Conservation (phyloP, 2,113 vertebrate genomes). For the Brachirus orientalis region DNA sequence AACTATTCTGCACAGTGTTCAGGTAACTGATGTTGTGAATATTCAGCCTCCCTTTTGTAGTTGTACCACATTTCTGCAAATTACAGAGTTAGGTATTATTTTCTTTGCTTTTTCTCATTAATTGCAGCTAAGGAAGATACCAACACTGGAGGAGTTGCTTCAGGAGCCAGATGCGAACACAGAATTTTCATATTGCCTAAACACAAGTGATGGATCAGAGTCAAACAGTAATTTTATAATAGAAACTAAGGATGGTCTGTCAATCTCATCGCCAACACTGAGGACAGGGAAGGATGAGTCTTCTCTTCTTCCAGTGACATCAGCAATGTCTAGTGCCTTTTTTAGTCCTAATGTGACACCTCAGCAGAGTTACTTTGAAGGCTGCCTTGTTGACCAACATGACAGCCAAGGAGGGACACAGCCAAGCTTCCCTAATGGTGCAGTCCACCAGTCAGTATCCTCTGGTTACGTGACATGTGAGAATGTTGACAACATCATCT, state of each 20-base stretch:
- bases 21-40: conserved; percentile 55
- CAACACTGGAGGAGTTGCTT: conserved; percentile 75
- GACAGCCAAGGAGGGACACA: conserved; percentile 28
- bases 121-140: conserved; percentile 69
- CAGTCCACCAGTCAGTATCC: conserved; percentile 51
- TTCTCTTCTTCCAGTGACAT: conserved; percentile 43
- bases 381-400: conserved; percentile 25
- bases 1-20: conserved; percentile 70
- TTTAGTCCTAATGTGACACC: conserved; percentile 20
- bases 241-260: conserved; percentile 17
- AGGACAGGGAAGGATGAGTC: conserved; percentile 6
- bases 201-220: background rate
- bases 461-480: conserved; percentile 68
- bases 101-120: background rate
- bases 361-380: conserved; percentile 32
- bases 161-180: conserved; percentile 39
- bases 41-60: background rate
- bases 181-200: conserved; percentile 13
- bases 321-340: conserved; percentile 52
- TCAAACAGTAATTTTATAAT: background rate
- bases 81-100: background rate
- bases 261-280: background rate
- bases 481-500: conserved; percentile 43
- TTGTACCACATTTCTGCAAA: background rate
- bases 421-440: conserved; percentile 27